phyloP scores from a whole-genome alignment of 2,113 vertebrate species.

The Syrrhaptes paradoxus region DNA sequence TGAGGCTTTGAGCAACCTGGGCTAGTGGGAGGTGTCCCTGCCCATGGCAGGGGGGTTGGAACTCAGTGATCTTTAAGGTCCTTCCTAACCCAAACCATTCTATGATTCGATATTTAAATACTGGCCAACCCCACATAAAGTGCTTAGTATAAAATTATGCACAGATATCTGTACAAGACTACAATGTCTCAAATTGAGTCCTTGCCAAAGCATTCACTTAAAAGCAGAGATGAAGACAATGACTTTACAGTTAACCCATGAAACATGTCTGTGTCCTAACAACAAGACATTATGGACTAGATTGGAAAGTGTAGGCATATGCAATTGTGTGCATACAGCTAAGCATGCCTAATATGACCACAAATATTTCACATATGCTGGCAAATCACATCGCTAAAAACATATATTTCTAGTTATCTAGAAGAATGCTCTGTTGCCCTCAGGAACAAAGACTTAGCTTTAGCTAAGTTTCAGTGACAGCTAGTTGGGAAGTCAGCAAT shows the following conservation, averaged over 20 bases:
- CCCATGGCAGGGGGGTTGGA: too few species aligned
- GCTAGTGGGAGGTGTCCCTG: too few species aligned
- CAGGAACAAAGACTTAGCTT: not conserved
- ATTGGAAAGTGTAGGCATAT: not conserved
- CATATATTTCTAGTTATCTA: not conserved
- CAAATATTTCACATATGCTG: constrained; percentile 29
- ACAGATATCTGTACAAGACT: not conserved
- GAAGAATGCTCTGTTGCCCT: not conserved
- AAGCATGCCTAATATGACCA: constrained; percentile 3
- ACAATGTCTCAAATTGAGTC: not conserved
- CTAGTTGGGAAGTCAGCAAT: not conserved
- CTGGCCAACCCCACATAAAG: not conserved
- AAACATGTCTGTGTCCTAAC: not conserved
- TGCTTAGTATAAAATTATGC: not conserved
- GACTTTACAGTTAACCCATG: not conserved
- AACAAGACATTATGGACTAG: not conserved
- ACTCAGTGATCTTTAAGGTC: too few species aligned
- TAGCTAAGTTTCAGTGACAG: not conserved
- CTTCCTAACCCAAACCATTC: too few species aligned
- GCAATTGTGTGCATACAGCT: not conserved
- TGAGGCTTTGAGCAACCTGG: too few species aligned
- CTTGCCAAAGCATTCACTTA: not conserved
- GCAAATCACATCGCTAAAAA: constrained; percentile 10
- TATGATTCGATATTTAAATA: not conserved
- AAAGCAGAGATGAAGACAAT: not conserved